Percentiles rank a stretch among this genome's conserved stretches.
phyloP scores from a whole-genome alignment of 2,797 vertebrate species.

The Nyctibius grandis region DNA sequence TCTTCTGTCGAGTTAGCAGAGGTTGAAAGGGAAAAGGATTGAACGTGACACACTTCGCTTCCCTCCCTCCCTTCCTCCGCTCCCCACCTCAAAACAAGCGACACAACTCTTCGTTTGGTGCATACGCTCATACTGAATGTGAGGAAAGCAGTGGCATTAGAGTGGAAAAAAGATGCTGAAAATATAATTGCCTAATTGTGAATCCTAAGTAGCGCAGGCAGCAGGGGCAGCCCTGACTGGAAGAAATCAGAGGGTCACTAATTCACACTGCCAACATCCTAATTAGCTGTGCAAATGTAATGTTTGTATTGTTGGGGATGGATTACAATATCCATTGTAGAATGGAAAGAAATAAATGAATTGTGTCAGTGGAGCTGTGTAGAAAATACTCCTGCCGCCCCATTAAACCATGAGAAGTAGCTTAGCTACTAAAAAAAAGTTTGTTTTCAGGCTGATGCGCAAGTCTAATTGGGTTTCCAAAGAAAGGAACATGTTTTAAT shows the following conservation, averaged over 20 bases:
- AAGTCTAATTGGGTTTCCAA: constrained; percentile 65
- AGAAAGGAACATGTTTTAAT: constrained; percentile 65
- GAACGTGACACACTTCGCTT: background rate
- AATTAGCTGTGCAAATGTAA: constrained; percentile 66
- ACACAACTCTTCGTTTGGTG: background rate
- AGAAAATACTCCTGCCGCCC: constrained; percentile 30
- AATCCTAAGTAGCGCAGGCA: constrained; percentile 30
- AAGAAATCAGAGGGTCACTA: constrained; percentile 53
- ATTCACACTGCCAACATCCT: constrained; percentile 49
- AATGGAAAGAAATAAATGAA: constrained; percentile 44
- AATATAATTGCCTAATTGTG: constrained; percentile 41
- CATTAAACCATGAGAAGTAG: constrained; percentile 59
- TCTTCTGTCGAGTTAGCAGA: background rate
- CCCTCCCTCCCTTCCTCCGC: background rate
- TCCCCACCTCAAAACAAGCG: background rate
- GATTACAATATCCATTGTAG: constrained; percentile 51
- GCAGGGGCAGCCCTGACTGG: constrained; percentile 17
- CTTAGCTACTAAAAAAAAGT: constrained; percentile 64
- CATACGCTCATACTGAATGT: background rate
- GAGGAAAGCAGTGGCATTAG: background rate
- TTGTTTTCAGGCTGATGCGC: constrained; percentile 58
- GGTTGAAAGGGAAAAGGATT: background rate
- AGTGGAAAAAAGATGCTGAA: background rate
- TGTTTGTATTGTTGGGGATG: constrained; percentile 49
- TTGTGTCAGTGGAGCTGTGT: constrained; percentile 46